These are phyloP conservation scores for Caenorhabditis sp. DNA, from an alignment of 2,888 invertebrate genomes.

Conservation along the genomic window DNA sequence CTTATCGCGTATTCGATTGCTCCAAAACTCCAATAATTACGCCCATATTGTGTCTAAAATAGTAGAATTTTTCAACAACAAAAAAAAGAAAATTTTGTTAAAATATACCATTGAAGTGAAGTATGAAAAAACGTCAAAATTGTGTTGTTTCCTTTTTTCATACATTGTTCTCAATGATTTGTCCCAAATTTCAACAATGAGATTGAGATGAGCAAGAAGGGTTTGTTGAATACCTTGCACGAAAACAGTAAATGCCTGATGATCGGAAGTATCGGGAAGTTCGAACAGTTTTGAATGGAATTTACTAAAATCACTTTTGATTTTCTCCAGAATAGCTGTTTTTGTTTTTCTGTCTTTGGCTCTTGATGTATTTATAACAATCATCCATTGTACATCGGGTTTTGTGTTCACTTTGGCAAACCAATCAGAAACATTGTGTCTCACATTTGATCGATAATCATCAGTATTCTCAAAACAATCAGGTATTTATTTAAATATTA, in stretches of 20 bases:
- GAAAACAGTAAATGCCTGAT: conserved; percentile 42
- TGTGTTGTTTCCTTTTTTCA: conserved; percentile 23
- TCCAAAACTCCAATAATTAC: conserved; percentile 53
- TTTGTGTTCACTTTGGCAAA: conserved; percentile 57
- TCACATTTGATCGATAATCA: conserved; percentile 61
- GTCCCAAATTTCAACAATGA: conserved; percentile 52
- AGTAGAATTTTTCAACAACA: background rate
- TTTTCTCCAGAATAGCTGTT: conserved; percentile 57
- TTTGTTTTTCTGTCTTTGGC: conserved; percentile 65
- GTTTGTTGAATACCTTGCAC: conserved; percentile 39
- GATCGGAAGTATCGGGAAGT: conserved; percentile 52
- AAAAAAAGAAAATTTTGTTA: background rate
- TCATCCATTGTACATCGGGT: conserved; percentile 63
- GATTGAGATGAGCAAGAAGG: conserved; percentile 45
- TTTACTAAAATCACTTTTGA: conserved; percentile 62
- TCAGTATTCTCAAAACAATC: conserved; percentile 55
- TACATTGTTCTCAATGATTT: conserved; percentile 23
- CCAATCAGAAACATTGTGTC: conserved; percentile 68
- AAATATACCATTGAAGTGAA: conserved; percentile 27
- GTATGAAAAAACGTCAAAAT: conserved; percentile 23
- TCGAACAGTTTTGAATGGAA: conserved; percentile 47
- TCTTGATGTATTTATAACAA: conserved; percentile 61
- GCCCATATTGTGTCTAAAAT: conserved; percentile 49
- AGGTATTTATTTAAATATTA: too few relatives aligned
- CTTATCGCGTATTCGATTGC: conserved; percentile 50